These are phyloP conservation scores for Tetheella fluctuosa DNA, from an alignment of 2,888 invertebrate species.

Conservation along the genomic window DNA sequence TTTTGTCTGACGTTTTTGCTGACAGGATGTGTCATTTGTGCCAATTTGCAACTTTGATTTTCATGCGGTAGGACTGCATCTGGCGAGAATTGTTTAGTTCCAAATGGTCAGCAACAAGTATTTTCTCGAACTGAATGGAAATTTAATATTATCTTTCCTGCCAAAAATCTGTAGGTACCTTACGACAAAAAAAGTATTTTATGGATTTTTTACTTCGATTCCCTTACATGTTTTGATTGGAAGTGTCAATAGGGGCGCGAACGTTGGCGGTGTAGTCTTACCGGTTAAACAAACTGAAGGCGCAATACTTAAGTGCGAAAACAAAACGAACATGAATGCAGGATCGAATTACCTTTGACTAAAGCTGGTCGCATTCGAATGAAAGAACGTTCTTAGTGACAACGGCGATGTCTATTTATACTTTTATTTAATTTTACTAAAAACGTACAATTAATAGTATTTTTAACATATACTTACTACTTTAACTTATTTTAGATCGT, in stretches of 20 bases:
- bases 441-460: background rate
- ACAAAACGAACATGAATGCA: constrained; percentile 75
- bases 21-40: no score
- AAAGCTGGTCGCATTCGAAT: constrained; percentile 73
- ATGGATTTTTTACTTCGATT: constrained; percentile 40
- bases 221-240: constrained; percentile 75
- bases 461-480: no score
- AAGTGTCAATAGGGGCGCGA: constrained; percentile 81
- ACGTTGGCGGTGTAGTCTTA: constrained; percentile 71
- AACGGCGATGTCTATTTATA: constrained; percentile 37
- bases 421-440: constrained; percentile 33
- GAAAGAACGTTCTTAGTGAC: constrained; percentile 54
- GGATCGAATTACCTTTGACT: constrained; percentile 80
- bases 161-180: background rate
- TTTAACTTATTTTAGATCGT: background rate
- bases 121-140: no score
- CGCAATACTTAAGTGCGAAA: constrained; percentile 79
- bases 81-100: no score
- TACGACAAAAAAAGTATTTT: constrained; percentile 15
- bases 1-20: no score
- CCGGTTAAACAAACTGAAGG: constrained; percentile 76
- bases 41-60: no score
- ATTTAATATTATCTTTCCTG: background rate
- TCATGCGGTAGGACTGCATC: no score
- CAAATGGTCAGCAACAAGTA: no score